These are phyloP conservation scores for Aurelia coerulea DNA, from an alignment of 30 jellyfish, hydroid and myxozoan species.

Conservation along the genomic window DNA sequence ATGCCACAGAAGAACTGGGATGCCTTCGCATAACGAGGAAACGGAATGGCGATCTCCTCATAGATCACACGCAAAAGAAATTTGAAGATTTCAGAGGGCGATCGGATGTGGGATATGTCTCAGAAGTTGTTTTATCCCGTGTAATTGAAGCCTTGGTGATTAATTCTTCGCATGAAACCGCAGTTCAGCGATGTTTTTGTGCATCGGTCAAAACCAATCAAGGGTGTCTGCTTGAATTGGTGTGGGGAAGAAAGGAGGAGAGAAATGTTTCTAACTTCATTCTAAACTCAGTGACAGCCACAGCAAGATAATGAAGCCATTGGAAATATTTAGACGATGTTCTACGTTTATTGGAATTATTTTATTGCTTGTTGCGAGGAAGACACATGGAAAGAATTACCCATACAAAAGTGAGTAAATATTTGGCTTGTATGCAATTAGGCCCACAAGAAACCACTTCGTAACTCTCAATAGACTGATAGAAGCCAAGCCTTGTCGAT, in stretches of 20 bases:
- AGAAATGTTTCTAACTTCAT: not conserved
- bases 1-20: no score
- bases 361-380: not conserved
- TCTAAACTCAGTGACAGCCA: conserved; percentile 8
- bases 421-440: not conserved
- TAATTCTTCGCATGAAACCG: conserved; percentile 48
- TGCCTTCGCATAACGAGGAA: no score
- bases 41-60: no score
- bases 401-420: conserved; percentile 53
- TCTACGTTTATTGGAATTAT: not conserved
- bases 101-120: conserved; percentile 38
- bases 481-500: not conserved
- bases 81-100: not conserved
- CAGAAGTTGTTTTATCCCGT: conserved; percentile 13
- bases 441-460: conserved; percentile 5
- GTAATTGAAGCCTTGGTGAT: conserved; percentile 57
- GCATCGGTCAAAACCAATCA: conserved; percentile 28
- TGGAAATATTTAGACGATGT: not conserved
- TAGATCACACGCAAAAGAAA: no score
- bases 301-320: conserved; percentile 13
- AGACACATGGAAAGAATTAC: not conserved
- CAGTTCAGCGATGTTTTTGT: conserved; percentile 42
- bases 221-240: conserved; percentile 40
- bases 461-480: not conserved
- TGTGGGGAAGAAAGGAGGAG: conserved; percentile 1